Percentiles rank a stretch among this genome's conserved stretches.
Evolutionary conservation across 64 coral and sea anemone species (phyloP).

Genomic region (Montipora efflorescens): DNA sequence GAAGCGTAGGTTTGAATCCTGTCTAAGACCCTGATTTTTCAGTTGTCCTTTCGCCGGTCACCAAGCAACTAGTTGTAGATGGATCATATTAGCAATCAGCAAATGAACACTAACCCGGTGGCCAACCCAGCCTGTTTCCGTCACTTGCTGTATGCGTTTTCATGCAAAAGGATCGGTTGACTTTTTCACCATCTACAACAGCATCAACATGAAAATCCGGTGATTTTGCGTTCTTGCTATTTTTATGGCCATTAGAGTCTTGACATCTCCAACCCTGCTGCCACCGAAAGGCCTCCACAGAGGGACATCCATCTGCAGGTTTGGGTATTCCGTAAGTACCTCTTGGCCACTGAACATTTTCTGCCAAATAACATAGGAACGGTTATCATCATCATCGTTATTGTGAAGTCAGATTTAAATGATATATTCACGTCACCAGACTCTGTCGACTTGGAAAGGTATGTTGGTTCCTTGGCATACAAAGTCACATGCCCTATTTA

Average conservation of each 20-base stretch:
- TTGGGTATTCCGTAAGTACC: constrained; percentile 50
- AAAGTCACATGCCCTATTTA: too few species aligned
- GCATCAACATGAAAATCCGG: constrained; percentile 30
- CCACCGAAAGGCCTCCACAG: constrained; percentile 12
- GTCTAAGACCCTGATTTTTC: too few species aligned
- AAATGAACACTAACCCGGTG: background rate
- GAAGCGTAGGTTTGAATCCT: too few species aligned
- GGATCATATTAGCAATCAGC: background rate
- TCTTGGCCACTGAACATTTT: background rate
- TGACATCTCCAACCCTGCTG: constrained; percentile 50
- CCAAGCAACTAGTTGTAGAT: background rate
- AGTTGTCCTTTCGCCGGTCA: too few species aligned
- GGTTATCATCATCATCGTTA: too few species aligned
- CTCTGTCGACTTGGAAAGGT: too few species aligned
- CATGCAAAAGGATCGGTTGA: constrained; percentile 61
- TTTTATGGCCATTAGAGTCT: background rate
- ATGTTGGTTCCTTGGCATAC: too few species aligned
- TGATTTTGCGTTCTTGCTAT: constrained; percentile 15
- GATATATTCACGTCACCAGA: too few species aligned
- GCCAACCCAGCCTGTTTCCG: background rate
- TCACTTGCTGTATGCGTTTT: background rate
- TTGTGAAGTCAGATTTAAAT: too few species aligned
- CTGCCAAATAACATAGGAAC: background rate
- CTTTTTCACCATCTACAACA: background rate
- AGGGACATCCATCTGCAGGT: constrained; percentile 42